phyloP scores from a whole-genome alignment of 2,113 vertebrate species.

The Galbula dea region DNA sequence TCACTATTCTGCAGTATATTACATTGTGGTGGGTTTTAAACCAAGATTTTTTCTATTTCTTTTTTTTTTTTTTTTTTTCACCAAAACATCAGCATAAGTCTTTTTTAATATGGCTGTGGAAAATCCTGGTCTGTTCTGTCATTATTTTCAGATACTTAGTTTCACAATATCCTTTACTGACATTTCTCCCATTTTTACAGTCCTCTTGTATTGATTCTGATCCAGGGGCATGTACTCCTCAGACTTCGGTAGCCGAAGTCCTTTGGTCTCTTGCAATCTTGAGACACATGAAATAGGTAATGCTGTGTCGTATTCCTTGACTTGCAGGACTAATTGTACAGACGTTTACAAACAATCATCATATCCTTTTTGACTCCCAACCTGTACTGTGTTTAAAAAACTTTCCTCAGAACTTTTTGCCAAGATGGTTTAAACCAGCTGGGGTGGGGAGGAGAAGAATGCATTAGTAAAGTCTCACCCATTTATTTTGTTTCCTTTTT shows the following conservation, averaged over 20 bases:
- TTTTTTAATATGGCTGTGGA: background rate
- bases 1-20: background rate
- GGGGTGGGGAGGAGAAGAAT: conserved; percentile 12
- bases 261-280: conserved; percentile 56
- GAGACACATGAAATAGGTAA: background rate
- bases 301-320: background rate
- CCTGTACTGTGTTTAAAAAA: background rate
- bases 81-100: background rate
- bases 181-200: conserved; percentile 4
- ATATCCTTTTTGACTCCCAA: conserved; percentile 59
- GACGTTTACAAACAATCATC: conserved; percentile 44
- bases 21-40: background rate
- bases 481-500: conserved; percentile 55
- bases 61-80: background rate
- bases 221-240: conserved; percentile 55
- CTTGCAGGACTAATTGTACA: conserved; percentile 5
- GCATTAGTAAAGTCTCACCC: conserved; percentile 36
- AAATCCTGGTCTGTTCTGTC: background rate
- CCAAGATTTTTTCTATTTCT: too few relatives aligned
- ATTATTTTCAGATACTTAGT: background rate
- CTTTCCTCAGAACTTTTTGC: conserved; percentile 8
- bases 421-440: conserved; percentile 35
- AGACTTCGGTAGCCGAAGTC: conserved; percentile 46
- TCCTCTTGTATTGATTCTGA: conserved; percentile 29
- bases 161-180: background rate